Conservation (phyloP, 1,140 invertebrate genomes). For the Saxidomus purpurata region DNA sequence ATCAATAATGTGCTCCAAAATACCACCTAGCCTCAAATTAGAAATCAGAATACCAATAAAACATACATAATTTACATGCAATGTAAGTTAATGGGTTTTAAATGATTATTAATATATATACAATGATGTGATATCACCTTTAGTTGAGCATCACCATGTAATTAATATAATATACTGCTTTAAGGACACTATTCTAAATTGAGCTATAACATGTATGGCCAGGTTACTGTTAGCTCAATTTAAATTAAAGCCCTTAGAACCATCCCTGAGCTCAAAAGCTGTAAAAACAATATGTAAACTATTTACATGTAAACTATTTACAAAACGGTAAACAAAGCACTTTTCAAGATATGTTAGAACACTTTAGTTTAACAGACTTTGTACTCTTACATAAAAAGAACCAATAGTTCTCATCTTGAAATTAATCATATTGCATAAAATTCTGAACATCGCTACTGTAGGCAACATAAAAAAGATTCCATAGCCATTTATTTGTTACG, state of each 20-base stretch:
- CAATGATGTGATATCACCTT: slow-evolving; percentile 31
- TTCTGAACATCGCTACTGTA: background rate
- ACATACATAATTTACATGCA: background rate
- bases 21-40: too few species aligned
- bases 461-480: background rate
- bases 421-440: background rate
- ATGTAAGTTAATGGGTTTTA: background rate
- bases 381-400: background rate
- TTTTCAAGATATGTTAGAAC: slow-evolving; percentile 43
- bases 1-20: too few species aligned
- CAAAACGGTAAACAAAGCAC: slow-evolving; percentile 36
- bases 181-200: background rate
- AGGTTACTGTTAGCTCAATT: background rate
- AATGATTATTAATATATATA: slow-evolving; percentile 12
- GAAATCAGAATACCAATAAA: too few species aligned
- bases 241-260: background rate
- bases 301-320: slow-evolving; percentile 39
- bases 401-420: background rate
- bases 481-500: background rate
- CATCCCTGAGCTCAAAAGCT: slow-evolving; percentile 51
- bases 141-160: slow-evolving; percentile 1
- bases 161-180: background rate
- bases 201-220: background rate
- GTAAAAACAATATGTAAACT: slow-evolving; percentile 20
- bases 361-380: background rate